phyloP scores from a whole-genome alignment of 2,888 invertebrate genomes.

The Andrena dorsata region DNA sequence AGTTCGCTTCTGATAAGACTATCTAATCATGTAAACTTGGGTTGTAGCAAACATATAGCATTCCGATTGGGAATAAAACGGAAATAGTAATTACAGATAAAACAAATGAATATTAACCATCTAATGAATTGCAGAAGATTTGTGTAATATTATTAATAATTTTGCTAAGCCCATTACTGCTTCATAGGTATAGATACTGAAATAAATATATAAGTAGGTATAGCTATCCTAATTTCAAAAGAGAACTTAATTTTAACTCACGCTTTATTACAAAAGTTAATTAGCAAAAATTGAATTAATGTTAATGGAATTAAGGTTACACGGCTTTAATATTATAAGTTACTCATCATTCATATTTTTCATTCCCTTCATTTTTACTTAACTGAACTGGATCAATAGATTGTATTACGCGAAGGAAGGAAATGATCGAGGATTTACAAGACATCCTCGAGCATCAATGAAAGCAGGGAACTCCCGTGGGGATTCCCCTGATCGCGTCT shows the following conservation, averaged over 20 bases:
- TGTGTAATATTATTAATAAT: neutral
- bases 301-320: no score
- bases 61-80: neutral
- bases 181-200: no score
- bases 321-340: no score
- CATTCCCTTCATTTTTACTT: neutral
- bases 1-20: no score
- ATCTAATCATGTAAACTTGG: no score
- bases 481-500: constrained; percentile 40
- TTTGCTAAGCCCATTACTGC: neutral
- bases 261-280: no score
- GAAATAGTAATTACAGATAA: neutral
- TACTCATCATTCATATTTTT: no score
- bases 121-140: neutral
- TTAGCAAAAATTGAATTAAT: no score
- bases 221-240: no score
- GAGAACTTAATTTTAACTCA: no score
- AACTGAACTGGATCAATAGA: neutral
- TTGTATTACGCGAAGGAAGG: neutral
- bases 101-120: neutral
- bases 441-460: constrained; percentile 1
- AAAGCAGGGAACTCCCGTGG: constrained; percentile 30
- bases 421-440: constrained; percentile 16
- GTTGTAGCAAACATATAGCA: neutral
- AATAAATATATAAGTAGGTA: no score